Percentiles rank a stretch among this genome's conserved stretches.
These are phyloP conservation scores for Tenodera sinensis DNA, from an alignment of 2,888 invertebrate genomes.

Conservation along the genomic window DNA sequence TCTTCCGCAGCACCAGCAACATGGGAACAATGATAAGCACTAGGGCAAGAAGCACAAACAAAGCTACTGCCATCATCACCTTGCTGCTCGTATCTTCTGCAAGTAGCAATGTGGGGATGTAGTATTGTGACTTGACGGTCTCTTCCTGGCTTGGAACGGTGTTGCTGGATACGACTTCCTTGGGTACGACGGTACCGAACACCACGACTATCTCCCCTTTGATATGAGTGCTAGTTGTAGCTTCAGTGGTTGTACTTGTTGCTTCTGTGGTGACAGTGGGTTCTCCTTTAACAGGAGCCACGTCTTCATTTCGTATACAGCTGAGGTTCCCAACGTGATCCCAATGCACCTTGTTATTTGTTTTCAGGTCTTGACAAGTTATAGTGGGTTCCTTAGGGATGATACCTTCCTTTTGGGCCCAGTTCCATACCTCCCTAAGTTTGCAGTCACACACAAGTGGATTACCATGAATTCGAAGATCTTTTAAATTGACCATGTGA, in stretches of 20 bases:
- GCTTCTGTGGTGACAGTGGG: neutral
- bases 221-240: no score
- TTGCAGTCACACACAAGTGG: neutral
- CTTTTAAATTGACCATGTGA: neutral
- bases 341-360: neutral
- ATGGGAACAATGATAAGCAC: neutral
- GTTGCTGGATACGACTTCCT: neutral
- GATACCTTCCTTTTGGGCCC: neutral
- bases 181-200: neutral
- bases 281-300: neutral
- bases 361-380: neutral
- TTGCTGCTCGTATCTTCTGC: neutral
- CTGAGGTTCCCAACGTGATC: neutral
- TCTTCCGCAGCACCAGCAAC: neutral
- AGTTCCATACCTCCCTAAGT: neutral
- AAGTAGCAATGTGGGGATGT: neutral
- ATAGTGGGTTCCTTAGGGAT: neutral
- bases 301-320: neutral
- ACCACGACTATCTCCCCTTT: neutral
- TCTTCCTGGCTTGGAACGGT: neutral
- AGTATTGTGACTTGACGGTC: neutral
- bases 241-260: neutral
- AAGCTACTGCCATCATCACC: neutral
- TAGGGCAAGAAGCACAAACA: neutral
- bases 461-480: neutral